Evolutionary conservation across 2,797 vertebrate species (phyloP).

Genomic region (Myoxocephalus aenaeus): DNA sequence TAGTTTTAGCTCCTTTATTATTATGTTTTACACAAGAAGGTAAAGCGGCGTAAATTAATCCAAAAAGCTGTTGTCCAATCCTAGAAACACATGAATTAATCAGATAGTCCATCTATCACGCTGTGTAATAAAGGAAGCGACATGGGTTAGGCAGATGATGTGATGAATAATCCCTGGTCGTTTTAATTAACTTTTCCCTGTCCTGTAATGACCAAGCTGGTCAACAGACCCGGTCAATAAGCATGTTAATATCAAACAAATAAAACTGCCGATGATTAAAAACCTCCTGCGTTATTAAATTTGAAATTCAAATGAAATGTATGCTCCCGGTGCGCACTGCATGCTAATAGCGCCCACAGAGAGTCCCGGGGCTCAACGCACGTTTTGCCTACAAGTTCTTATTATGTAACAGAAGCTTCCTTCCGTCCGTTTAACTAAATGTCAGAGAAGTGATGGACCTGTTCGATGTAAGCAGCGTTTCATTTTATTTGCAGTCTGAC

Average conservation of each 20-base stretch:
- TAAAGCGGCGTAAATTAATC: slow-evolving; percentile 91
- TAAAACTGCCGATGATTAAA: slow-evolving; percentile 99
- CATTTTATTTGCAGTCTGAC: slow-evolving; percentile 54
- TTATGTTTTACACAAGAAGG: slow-evolving; percentile 73
- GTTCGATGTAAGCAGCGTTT: slow-evolving; percentile 54
- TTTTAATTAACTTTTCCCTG: slow-evolving; percentile 99
- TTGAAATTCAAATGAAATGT: slow-evolving; percentile 99
- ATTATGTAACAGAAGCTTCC: slow-evolving; percentile 78
- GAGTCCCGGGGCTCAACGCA: slow-evolving; percentile 78
- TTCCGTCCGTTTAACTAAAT: slow-evolving; percentile 67
- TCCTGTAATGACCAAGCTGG: slow-evolving; percentile 99
- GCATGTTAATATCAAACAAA: slow-evolving; percentile 99
- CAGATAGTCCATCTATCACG: slow-evolving; percentile 96
- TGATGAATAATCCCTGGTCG: slow-evolving; percentile 99
- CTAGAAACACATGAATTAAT: slow-evolving; percentile 99
- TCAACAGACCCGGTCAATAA: slow-evolving; percentile 99
- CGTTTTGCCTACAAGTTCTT: slow-evolving; percentile 63
- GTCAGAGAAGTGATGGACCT: slow-evolving; percentile 66
- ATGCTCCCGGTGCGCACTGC: slow-evolving; percentile 92
- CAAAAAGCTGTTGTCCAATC: slow-evolving; percentile 90
- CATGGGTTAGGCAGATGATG: slow-evolving; percentile 98
- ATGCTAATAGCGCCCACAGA: slow-evolving; percentile 92
- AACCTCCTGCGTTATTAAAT: slow-evolving; percentile 99
- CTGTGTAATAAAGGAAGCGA: slow-evolving; percentile 97
- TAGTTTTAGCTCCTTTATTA: slow-evolving; percentile 19